Base-by-base conservation (phyloP, 2,797 vertebrate genomes). In the Sebastolobus alascanus region DNA sequence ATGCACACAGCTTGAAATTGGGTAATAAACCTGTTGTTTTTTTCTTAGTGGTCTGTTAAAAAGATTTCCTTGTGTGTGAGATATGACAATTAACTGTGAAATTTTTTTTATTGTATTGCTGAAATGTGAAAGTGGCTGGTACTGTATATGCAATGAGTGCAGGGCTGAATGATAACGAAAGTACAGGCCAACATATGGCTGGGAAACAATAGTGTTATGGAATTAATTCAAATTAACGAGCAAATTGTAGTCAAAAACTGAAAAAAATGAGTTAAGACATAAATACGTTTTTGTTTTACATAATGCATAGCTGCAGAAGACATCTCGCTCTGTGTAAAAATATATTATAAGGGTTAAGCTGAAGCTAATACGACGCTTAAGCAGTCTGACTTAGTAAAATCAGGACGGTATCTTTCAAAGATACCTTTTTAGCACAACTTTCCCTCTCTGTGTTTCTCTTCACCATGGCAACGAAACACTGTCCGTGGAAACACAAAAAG, bases 271-370 rank as follows among this genome's bases (percentile, higher is more conserved):
- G 14, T 43, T 43, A 16, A 5, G 4, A 16, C 0, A 50, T 20
- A 20, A 50, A 50, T 18, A 16, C 3, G 46, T 50, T 50, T 50
- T 50, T 50, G 46, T 50, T 50, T 50, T 50, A 50, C 18, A 50
- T 50, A 50, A 50, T 50, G 0, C 46, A 50, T 20, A 50, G 46
- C 18, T 20, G 18, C 46, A 50, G 0, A 50, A 20, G 46, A 50
- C 7, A 46, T 46, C 6, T 46, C 0, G 0, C 20, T 8, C 46
- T 20, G 18, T 50, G 46, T 20, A 0, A 20, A 50, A 0, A 50
- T 50, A 50, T 50, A 20, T 50, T 20, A 46, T 46, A 46, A 46
- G 43, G 43, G 43, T 50, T 50, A 20, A 50, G 46, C 46, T 50
- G 46, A 50, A 50, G 46, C 7, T 46, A 0, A 46, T 50, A 50